Evolutionary conservation across 2,113 vertebrate species (phyloP).

Genomic region (Psammodynastes pulverulentus): DNA sequence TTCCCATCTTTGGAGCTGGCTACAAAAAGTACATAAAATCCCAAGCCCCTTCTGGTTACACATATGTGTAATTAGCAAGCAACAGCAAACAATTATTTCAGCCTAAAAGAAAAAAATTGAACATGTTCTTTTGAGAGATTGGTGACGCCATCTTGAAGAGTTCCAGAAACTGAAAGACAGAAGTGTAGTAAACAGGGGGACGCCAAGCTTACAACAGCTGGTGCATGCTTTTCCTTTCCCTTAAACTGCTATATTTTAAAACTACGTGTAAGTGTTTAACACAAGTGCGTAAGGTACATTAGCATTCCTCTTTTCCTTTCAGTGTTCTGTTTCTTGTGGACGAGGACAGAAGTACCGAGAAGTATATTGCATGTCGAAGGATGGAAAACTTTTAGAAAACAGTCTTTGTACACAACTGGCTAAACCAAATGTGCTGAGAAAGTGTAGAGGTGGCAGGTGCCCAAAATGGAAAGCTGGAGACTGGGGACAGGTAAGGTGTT

Average conservation of each 20-base stretch:
- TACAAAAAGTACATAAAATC: conserved; percentile 54
- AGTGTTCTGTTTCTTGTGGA: conserved; percentile 94
- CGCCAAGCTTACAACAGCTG: not conserved
- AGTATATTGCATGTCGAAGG: conserved; percentile 85
- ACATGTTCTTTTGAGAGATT: not conserved
- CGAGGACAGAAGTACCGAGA: conserved; percentile 85
- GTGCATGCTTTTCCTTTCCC: conserved; percentile 16
- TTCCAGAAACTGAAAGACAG: not conserved
- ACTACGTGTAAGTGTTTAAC: not conserved
- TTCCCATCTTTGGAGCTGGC: conserved; percentile 51
- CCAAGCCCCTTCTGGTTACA: conserved; percentile 46
- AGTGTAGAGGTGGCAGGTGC: conserved; percentile 87
- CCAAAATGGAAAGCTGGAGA: conserved; percentile 89
- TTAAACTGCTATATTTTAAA: conserved; percentile 9
- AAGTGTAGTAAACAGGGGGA: not conserved
- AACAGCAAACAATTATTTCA: not conserved
- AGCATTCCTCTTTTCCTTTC: conserved; percentile 74
- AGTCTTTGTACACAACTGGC: conserved; percentile 83
- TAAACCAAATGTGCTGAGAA: conserved; percentile 82
- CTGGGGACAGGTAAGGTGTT: conserved; percentile 87
- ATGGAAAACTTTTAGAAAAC: conserved; percentile 79
- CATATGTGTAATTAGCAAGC: conserved; percentile 24
- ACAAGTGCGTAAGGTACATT: conserved; percentile 54
- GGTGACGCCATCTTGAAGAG: not conserved
- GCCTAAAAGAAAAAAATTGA: not conserved